These are phyloP conservation scores for Bombyx mandarina DNA, from an alignment of 1,140 invertebrate species.

Conservation along the genomic window DNA sequence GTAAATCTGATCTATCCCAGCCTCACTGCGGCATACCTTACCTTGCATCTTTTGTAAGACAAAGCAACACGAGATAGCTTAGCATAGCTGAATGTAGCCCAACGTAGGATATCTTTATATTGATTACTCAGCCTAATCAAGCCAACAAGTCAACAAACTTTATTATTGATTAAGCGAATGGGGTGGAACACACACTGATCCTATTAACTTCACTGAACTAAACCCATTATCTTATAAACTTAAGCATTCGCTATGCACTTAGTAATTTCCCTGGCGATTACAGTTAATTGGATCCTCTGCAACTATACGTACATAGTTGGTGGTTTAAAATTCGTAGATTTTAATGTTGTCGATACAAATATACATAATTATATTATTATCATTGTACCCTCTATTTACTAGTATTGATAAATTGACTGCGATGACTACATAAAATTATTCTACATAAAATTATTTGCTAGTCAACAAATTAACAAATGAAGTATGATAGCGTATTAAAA, in stretches of 20 bases:
- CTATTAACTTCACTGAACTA: conserved; percentile 26
- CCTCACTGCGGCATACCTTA: background rate
- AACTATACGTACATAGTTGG: too few species aligned
- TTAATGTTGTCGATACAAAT: too few species aligned
- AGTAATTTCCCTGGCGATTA: conserved; percentile 24
- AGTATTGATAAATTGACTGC: too few species aligned
- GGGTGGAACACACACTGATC: conserved; percentile 18
- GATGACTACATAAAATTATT: too few species aligned
- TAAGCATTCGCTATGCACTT: conserved; percentile 29
- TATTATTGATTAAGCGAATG: conserved; percentile 5
- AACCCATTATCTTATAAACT: conserved; percentile 22
- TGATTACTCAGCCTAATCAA: background rate
- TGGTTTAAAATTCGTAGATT: too few species aligned
- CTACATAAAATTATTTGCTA: too few species aligned
- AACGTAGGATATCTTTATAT: too few species aligned
- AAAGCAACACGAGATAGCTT: conserved; percentile 1
- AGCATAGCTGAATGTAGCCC: background rate
- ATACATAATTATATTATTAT: too few species aligned
- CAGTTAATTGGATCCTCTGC: conserved; percentile 16
- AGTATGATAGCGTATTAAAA: too few species aligned
- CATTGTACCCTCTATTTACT: too few species aligned
- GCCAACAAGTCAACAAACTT: conserved; percentile 1
- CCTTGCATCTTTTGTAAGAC: background rate
- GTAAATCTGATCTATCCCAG: too few species aligned
- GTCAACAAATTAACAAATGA: too few species aligned